These are phyloP conservation scores for Cololabis saira DNA, from an alignment of 2,113 vertebrate species.

Conservation along the genomic window DNA sequence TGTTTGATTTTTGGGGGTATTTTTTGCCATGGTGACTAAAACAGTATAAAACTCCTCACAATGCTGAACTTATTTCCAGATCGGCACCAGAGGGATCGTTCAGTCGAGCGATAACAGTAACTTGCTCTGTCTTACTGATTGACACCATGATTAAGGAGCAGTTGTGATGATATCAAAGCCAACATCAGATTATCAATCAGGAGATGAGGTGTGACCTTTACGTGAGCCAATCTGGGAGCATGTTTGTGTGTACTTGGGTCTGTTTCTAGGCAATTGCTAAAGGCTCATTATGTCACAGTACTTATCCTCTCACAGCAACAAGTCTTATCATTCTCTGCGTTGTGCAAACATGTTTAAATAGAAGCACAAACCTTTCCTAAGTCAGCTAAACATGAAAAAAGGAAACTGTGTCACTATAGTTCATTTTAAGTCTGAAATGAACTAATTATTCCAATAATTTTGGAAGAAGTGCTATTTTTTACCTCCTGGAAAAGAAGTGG, in stretches of 20 bases:
- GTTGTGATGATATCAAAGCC: conserved; percentile 13
- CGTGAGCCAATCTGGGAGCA: conserved; percentile 2
- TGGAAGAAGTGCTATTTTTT: too few species aligned
- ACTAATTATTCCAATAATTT: too few species aligned
- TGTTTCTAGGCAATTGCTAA: conserved; percentile 23
- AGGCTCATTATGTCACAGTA: conserved; percentile 32
- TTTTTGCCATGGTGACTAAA: not conserved
- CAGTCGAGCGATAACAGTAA: not conserved
- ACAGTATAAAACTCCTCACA: not conserved
- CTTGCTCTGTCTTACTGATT: not conserved
- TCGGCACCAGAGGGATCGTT: not conserved
- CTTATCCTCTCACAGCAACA: conserved; percentile 11
- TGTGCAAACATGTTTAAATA: conserved; percentile 48
- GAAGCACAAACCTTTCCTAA: not conserved
- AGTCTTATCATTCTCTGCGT: conserved; percentile 30
- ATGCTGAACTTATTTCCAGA: conserved; percentile 14
- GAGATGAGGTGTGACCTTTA: conserved; percentile 31
- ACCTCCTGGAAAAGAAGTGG: too few species aligned
- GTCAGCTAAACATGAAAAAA: conserved; percentile 4
- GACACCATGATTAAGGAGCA: conserved; percentile 8
- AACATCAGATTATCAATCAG: conserved; percentile 29
- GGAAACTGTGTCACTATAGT: not conserved
- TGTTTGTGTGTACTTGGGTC: conserved; percentile 23
- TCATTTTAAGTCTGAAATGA: not conserved
- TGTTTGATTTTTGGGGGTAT: too few species aligned